Conservation (phyloP, 23 tunicate genomes). For the Halocynthia aurantium region DNA sequence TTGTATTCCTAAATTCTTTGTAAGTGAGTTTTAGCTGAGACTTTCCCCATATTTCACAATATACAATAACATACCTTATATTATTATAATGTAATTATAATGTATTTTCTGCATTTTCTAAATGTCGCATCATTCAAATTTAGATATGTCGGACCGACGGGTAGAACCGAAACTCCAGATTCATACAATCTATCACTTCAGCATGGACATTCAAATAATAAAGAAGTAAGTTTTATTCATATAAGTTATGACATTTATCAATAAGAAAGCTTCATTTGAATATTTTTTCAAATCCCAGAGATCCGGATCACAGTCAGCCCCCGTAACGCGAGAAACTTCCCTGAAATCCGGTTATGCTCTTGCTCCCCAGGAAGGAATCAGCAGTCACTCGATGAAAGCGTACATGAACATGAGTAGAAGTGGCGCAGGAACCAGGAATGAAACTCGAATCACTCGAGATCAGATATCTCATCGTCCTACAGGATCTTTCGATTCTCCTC, state of each 20-base stretch:
- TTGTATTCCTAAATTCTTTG: too few relatives aligned
- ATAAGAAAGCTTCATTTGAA: neutral
- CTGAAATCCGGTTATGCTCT: neutral
- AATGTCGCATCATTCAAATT: neutral
- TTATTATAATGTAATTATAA: neutral
- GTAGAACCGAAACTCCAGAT: neutral
- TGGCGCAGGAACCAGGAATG: neutral
- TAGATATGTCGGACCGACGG: constrained; percentile 4
- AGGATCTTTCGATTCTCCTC: neutral
- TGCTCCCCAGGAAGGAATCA: neutral
- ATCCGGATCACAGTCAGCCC: neutral
- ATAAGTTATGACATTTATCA: neutral
- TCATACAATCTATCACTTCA: neutral
- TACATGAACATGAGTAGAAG: neutral
- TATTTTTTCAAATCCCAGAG: neutral
- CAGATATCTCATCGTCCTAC: neutral
- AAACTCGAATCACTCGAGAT: constrained; percentile 6
- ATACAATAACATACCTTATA: neutral
- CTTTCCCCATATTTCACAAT: neutral
- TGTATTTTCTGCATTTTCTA: neutral
- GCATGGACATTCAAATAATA: neutral
- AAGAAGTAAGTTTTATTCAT: neutral
- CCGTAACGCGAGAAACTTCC: neutral
- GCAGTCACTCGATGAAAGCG: constrained; percentile 12
- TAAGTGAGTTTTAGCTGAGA: too few relatives aligned